A percentile compares a stretch with the other conserved stretches of the same genome.
Conservation (phyloP, 2,888 invertebrate genomes). For the Dione vanillae region DNA sequence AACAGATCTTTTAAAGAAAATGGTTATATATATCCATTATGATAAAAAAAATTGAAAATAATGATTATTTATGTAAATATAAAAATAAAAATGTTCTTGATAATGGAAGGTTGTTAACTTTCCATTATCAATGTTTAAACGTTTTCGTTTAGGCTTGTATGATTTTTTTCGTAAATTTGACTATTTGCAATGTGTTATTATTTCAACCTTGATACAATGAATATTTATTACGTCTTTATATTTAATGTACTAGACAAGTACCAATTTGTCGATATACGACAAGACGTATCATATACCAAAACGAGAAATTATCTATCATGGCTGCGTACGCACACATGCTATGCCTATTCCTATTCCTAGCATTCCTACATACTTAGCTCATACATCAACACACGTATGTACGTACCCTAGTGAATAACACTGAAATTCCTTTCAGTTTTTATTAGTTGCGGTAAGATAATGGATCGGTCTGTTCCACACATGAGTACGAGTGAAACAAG, state of each 20-base stretch:
- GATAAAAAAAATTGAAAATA: not conserved
- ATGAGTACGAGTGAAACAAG: conserved; percentile 68
- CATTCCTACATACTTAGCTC: conserved; percentile 25
- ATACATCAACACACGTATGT: conserved; percentile 45
- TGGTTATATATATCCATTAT: not conserved
- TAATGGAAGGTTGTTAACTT: no score
- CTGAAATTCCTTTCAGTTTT: conserved; percentile 76
- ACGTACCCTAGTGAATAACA: conserved; percentile 52
- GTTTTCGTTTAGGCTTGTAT: not conserved
- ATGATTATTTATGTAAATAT: not conserved
- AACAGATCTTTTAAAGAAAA: not conserved
- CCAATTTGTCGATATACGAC: conserved; percentile 27
- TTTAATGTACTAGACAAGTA: conserved; percentile 2
- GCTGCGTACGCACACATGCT: conserved; percentile 9
- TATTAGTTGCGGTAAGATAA: conserved; percentile 79
- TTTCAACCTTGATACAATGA: conserved; percentile 29
- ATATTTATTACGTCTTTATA: conserved; percentile 24
- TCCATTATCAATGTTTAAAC: no score
- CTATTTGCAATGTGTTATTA: conserved; percentile 1
- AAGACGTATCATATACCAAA: not conserved
- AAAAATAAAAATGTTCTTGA: no score
- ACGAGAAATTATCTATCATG: conserved; percentile 7
- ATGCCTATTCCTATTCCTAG: conserved; percentile 1
- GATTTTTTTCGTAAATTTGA: not conserved
- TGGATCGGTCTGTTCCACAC: conserved; percentile 74